Evolutionary conservation across 2,888 invertebrate species (phyloP).

Genomic region (Plusia festucae): DNA sequence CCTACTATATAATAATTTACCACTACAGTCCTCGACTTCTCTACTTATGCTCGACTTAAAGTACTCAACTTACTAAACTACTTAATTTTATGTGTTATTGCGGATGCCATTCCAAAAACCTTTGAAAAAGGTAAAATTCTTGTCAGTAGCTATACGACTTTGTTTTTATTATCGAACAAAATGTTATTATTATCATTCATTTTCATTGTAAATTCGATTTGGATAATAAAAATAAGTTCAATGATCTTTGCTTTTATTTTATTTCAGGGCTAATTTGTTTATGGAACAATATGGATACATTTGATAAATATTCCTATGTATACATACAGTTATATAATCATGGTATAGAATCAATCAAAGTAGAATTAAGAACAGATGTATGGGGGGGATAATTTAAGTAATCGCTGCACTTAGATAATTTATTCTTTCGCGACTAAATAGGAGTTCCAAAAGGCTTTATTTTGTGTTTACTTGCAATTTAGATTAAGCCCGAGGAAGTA

Average conservation of each 20-base stretch:
- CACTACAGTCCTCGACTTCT: slow-evolving; percentile 41
- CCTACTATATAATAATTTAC: slow-evolving; percentile 20
- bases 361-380: no score
- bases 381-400: no score
- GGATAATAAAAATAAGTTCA: slow-evolving; percentile 81
- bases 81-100: slow-evolving; percentile 67
- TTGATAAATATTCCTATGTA: no score
- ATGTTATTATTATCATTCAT: slow-evolving; percentile 77
- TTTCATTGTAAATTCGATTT: slow-evolving; percentile 86
- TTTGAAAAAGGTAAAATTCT: slow-evolving; percentile 87
- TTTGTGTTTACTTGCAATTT: no score
- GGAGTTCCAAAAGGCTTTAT: no score
- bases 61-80: slow-evolving; percentile 58
- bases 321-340: no score
- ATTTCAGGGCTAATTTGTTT: not conserved
- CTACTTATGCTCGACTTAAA: slow-evolving; percentile 40
- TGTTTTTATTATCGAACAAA: slow-evolving; percentile 78
- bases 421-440: no score
- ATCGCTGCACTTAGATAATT: no score
- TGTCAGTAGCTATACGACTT: slow-evolving; percentile 86
- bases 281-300: no score
- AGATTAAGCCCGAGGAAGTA: no score
- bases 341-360: no score
- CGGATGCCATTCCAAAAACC: slow-evolving; percentile 87
- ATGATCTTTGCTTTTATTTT: slow-evolving; percentile 43